phyloP scores from a whole-genome alignment of 2,113 vertebrate genomes.

The Eupsittula cactorum region DNA sequence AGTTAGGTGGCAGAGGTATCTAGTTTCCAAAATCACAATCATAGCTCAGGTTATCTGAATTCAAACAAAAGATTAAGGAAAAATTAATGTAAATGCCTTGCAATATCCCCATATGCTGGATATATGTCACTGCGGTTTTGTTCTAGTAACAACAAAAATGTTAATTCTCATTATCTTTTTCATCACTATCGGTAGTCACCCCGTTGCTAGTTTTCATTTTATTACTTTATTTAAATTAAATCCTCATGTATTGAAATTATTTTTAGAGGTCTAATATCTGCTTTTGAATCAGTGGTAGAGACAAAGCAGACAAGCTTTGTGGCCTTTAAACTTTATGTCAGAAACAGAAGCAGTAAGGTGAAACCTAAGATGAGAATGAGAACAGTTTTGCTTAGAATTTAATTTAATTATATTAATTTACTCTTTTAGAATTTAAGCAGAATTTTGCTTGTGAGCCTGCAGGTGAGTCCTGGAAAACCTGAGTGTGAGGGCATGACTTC shows the following conservation, averaged over 20 bases:
- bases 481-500: background rate
- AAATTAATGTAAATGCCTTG: background rate
- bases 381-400: background rate
- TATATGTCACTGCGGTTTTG: background rate
- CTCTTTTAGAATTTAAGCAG: background rate
- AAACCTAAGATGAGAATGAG: background rate
- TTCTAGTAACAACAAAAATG: background rate
- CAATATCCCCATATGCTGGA: background rate
- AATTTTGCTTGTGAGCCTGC: background rate
- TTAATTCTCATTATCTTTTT: background rate
- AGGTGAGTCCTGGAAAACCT: background rate
- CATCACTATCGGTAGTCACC: background rate
- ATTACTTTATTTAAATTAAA: background rate
- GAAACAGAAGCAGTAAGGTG: background rate
- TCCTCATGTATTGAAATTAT: background rate
- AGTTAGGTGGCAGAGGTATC: background rate
- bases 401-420: background rate
- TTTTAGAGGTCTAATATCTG: background rate
- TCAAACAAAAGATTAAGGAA: background rate
- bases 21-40: background rate
- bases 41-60: background rate
- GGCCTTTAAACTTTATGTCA: background rate
- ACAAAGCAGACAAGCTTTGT: background rate
- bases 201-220: background rate
- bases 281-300: background rate